phyloP scores from a whole-genome alignment of 2,797 vertebrate genomes.

The Spondyliosoma cantharus region DNA sequence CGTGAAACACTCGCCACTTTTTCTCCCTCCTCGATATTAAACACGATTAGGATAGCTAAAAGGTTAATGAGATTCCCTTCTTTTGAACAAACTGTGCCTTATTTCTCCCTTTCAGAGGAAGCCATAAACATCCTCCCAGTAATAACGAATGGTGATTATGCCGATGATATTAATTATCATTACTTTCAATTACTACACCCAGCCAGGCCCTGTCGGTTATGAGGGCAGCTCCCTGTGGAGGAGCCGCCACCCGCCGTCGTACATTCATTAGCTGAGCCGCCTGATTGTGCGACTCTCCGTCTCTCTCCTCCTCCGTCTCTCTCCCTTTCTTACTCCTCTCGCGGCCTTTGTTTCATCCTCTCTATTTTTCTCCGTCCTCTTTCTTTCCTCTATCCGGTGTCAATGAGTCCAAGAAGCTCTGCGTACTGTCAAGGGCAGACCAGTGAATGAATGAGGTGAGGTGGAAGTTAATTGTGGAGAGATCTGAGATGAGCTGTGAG shows the following conservation, averaged over 20 bases:
- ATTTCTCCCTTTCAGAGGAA: constrained; percentile 73
- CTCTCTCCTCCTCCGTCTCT: constrained; percentile 47
- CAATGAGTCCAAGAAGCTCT: constrained; percentile 61
- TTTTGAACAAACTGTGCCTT: constrained; percentile 70
- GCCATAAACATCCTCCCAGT: constrained; percentile 78
- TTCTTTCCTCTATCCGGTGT: constrained; percentile 35
- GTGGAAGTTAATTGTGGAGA: constrained; percentile 67
- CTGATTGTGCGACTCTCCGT: constrained; percentile 64
- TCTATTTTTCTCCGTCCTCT: constrained; percentile 34
- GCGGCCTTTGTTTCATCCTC: constrained; percentile 41
- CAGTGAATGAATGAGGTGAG: constrained; percentile 60
- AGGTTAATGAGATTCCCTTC: constrained; percentile 80
- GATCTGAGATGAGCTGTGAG: constrained; percentile 63
- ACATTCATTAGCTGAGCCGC: constrained; percentile 81
- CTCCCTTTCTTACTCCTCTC: constrained; percentile 32
- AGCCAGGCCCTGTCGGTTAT: constrained; percentile 79
- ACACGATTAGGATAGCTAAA: constrained; percentile 76
- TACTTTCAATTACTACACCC: constrained; percentile 85
- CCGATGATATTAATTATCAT: constrained; percentile 87
- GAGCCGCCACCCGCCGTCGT: constrained; percentile 66
- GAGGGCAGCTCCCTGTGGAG: constrained; percentile 83
- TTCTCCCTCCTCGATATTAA: constrained; percentile 64
- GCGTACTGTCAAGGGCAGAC: constrained; percentile 40
- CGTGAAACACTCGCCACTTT: constrained; percentile 61
- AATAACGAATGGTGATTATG: constrained; percentile 82